Evolutionary conservation across 1,140 invertebrate species (phyloP).

Genomic region (Agrilus planipennis): DNA sequence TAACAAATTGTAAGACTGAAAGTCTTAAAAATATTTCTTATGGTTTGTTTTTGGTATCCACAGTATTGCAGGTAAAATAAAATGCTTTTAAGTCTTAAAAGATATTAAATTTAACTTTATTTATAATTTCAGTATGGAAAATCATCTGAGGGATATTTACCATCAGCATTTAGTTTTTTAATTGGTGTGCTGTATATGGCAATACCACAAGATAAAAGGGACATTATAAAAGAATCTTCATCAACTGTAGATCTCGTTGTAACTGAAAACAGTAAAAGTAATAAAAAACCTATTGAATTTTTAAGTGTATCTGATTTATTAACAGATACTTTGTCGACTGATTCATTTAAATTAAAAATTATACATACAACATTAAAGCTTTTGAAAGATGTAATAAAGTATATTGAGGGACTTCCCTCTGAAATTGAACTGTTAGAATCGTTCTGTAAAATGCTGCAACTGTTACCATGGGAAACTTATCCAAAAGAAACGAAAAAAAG

Average conservation of each 20-base stretch:
- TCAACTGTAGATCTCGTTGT: too few species aligned
- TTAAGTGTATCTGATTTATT: too few species aligned
- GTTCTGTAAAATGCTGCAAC: slow-evolving; percentile 36
- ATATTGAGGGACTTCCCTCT: too few species aligned
- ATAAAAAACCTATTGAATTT: too few species aligned
- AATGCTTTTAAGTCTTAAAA: background rate
- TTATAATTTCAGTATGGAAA: slow-evolving; percentile 50
- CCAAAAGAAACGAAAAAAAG: slow-evolving; percentile 42
- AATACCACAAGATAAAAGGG: slow-evolving; percentile 46
- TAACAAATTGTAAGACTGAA: slow-evolving; percentile 49
- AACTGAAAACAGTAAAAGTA: too few species aligned
- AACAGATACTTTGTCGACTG: too few species aligned
- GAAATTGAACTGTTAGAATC: slow-evolving; percentile 36
- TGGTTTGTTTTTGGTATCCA: slow-evolving; percentile 63
- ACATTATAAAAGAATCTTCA: too few species aligned
- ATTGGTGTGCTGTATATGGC: slow-evolving; percentile 53
- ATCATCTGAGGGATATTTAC: slow-evolving; percentile 70
- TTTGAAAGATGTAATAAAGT: too few species aligned
- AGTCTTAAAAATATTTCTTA: slow-evolving; percentile 54
- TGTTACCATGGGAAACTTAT: slow-evolving; percentile 46
- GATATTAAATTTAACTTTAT: background rate
- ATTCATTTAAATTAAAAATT: too few species aligned
- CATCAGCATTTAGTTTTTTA: slow-evolving; percentile 67
- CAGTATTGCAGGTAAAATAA: slow-evolving; percentile 56
- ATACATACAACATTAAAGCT: too few species aligned